Percentiles rank a stretch among this genome's conserved stretches.
These are phyloP conservation scores for human (Homo sapiens) DNA, from an alignment of 2,113 vertebrate genomes.

Conservation along the genomic window GRCh38 chr4:100736501-100737000, in stretches of 20 bases:
- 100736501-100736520: neutral
- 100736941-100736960: neutral
- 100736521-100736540: neutral
- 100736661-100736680: neutral
- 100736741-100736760: neutral
- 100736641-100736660: neutral
- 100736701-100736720: slow-evolving; percentile 36
- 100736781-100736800: neutral
- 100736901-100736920: neutral
- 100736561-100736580: neutral
- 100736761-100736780: neutral
- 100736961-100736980: slow-evolving; percentile 51
- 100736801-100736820: neutral
- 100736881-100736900: neutral
- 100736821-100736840: slow-evolving; percentile 17
- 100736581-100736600: neutral
- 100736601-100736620: slow-evolving; percentile 33
- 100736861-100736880: neutral
- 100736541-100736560: neutral
- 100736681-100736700: neutral
- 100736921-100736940: slow-evolving; percentile 10
- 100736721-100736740: neutral
- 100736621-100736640: slow-evolving; percentile 34
- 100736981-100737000: slow-evolving; percentile 74
- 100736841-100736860: neutral